Conservation (phyloP, 2,113 vertebrate genomes). For the Protobothrops flavoviridis region DNA sequence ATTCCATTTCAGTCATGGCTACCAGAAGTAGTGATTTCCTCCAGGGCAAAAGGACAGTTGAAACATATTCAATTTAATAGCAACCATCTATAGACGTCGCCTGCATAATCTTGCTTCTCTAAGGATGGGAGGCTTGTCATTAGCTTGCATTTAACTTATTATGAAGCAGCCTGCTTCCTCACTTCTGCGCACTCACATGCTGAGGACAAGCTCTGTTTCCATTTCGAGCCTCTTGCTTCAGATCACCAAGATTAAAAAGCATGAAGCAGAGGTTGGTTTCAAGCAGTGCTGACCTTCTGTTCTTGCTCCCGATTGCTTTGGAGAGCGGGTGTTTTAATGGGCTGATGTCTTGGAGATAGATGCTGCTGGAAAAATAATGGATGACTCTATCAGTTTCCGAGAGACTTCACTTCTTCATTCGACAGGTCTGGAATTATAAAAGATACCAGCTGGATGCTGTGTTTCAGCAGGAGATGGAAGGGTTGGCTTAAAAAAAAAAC, state of each 20-base stretch:
- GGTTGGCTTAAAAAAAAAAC: neutral
- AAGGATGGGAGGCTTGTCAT: neutral
- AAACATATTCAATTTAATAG: neutral
- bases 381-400: neutral
- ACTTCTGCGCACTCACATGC: neutral
- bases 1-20: neutral
- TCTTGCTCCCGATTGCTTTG: neutral
- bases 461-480: neutral
- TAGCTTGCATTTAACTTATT: neutral
- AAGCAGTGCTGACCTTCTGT: slow-evolving; percentile 18
- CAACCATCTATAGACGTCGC: neutral
- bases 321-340: neutral
- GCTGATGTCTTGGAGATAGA: slow-evolving; percentile 1
- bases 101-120: neutral
- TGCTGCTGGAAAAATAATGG: neutral
- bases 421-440: neutral
- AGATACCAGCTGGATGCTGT: neutral
- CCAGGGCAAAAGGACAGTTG: neutral
- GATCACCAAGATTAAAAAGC: slow-evolving; percentile 9
- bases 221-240: neutral
- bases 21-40: neutral
- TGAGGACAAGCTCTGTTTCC: neutral
- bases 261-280: neutral
- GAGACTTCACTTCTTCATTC: neutral
- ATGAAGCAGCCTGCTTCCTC: neutral